phyloP scores from a whole-genome alignment of 2,113 vertebrate species.

The Pachyramphus minor region DNA sequence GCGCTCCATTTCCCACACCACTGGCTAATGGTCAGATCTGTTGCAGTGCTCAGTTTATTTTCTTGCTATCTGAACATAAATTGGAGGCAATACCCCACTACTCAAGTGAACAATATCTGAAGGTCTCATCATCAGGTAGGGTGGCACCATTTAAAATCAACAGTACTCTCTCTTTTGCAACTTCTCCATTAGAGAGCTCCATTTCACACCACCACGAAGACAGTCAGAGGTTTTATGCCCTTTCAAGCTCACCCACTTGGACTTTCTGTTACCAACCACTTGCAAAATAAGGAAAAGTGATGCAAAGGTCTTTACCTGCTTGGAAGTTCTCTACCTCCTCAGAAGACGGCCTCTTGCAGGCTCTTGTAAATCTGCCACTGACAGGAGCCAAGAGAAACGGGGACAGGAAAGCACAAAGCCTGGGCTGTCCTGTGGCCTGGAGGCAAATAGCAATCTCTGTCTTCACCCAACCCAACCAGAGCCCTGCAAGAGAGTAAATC shows the following conservation, averaged over 20 bases:
- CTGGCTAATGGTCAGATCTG: neutral
- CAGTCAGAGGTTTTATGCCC: neutral
- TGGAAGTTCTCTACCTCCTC: constrained; percentile 3
- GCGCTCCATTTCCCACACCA: neutral
- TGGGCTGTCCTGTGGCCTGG: constrained; percentile 6
- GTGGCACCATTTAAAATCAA: neutral
- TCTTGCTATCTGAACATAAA: neutral
- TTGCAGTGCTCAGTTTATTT: neutral
- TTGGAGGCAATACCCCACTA: neutral
- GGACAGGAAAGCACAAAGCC: neutral
- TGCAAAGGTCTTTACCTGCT: constrained; percentile 41
- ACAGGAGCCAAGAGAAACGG: constrained; percentile 9
- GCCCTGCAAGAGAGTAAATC: constrained; percentile 39
- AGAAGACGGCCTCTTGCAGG: neutral
- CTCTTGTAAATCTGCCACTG: constrained; percentile 13
- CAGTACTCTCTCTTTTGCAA: neutral
- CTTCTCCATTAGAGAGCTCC: neutral
- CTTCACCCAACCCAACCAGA: constrained; percentile 45
- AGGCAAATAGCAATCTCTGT: constrained; percentile 30
- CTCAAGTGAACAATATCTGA: neutral
- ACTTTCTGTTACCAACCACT: neutral
- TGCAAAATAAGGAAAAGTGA: neutral
- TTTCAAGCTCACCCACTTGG: neutral
- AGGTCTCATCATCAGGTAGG: neutral
- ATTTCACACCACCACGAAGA: neutral